These are phyloP conservation scores for Spialia ferax DNA, from an alignment of 2,888 invertebrate species.

Conservation along the genomic window DNA sequence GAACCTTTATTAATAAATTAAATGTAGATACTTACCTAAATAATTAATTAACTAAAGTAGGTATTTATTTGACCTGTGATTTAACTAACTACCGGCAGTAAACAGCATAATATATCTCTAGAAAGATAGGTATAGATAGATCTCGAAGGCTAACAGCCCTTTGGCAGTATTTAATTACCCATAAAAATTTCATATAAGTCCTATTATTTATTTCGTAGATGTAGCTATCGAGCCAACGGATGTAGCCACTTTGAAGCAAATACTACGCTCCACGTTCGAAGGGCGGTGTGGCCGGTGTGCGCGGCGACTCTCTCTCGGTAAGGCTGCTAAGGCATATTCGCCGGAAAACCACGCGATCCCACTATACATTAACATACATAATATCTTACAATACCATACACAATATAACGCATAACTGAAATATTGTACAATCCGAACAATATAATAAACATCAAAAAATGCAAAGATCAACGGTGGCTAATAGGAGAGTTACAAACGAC, in stretches of 20 bases:
- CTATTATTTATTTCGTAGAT: no score
- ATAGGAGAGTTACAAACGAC: conserved; percentile 78
- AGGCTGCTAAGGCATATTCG: conserved; percentile 5
- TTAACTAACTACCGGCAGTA: background rate
- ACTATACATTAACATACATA: conserved; percentile 28
- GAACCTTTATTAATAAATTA: background rate
- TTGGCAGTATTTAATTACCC: no score
- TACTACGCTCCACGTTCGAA: background rate
- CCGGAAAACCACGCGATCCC: conserved; percentile 1
- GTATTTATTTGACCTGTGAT: background rate
- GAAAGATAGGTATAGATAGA: no score
- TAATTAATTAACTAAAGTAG: no score
- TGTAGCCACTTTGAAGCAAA: background rate
- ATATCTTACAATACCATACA: conserved; percentile 45
- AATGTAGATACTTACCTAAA: no score
- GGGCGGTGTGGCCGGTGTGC: background rate
- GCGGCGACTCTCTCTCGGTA: background rate
- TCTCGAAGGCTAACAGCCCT: no score
- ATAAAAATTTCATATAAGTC: no score
- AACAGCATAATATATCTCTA: background rate
- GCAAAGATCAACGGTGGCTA: conserved; percentile 77
- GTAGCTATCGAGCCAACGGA: no score
- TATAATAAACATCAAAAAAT: conserved; percentile 80
- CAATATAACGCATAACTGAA: conserved; percentile 51
- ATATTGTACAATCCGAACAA: conserved; percentile 56